These are phyloP conservation scores for Gymnothorax reevesii DNA, from an alignment of 2,797 vertebrate species.

Conservation along the genomic window DNA sequence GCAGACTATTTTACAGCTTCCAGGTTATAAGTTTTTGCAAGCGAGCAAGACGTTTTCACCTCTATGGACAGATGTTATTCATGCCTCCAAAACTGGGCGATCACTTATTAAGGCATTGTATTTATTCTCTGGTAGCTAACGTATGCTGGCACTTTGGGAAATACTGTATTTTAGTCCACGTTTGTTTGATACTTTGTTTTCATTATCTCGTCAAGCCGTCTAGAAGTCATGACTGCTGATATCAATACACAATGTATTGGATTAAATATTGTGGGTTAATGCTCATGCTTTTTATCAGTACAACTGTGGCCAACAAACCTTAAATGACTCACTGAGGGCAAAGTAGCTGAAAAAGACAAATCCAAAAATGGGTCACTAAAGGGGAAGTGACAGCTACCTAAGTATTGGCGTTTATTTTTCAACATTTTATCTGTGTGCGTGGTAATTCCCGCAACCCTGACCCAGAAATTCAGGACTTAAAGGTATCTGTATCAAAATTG, in stretches of 20 bases:
- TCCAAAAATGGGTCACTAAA: neutral
- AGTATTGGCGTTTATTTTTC: neutral
- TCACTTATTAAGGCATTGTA: neutral
- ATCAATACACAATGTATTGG: neutral
- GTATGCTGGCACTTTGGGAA: neutral
- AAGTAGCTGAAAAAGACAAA: no score
- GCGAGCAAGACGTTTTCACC: no score
- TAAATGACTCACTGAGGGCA: no score
- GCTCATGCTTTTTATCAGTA: neutral
- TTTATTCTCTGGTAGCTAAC: neutral
- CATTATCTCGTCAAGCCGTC: neutral
- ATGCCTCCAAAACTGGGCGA: neutral
- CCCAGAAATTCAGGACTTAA: neutral
- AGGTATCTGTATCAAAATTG: neutral
- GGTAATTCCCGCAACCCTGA: neutral
- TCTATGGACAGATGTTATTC: neutral
- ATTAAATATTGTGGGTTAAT: neutral
- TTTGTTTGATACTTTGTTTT: neutral
- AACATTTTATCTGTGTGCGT: neutral
- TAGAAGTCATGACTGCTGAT: neutral
- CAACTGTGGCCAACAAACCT: neutral
- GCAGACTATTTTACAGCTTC: no score
- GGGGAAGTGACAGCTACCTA: neutral
- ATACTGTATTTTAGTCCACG: neutral
- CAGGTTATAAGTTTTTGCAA: no score